Evolutionary conservation across 2,797 vertebrate species (phyloP), one percentile per base, ranked within the genome.

Genomic region (Chaunax sp.): DNA sequence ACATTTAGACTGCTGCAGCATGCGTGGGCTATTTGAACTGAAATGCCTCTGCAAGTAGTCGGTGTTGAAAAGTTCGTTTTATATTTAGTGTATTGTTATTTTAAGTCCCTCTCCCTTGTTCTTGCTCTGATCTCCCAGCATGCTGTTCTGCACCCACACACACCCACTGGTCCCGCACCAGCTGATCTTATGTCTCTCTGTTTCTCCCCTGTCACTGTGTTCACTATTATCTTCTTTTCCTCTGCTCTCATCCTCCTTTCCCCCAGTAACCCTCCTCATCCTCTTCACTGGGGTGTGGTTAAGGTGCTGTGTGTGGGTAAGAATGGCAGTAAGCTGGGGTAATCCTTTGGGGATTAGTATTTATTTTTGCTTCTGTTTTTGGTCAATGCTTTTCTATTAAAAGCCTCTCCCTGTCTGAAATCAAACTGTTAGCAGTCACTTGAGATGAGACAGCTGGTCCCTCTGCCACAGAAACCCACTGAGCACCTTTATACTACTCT

Each of bases 311-410:
- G 79, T 87, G 86, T 80, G 83, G 74, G 79, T 90, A 88, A 91
- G 87, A 88, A 81, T 84, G 86, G 77, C 87, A 72, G 78, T 90
- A 93, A 92, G 38, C 69, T 44, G 40, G 30, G 69, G 54, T 92
- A 92, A 93, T 90, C 89, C 87, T 26, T 0, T 0, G 46, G n/a
- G 86, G 89, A 90, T 93, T 91, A 92, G 75, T 78, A 77, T 69
- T 86, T 84, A 80, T 77, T 88, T 85, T 78, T 83, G 81, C 69
- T 81, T 82, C 85, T 84, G 61, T 84, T 88, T 87, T 79, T 77
- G 83, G 72, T 65, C 71, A 53, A 58, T 71, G 80, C 70, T 64
- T 76, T 81, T 82, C 87, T 90, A 87, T 87, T 91, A 81, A 64
- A 65, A 85, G 85, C 83, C 49, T 80, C 67, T 59, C 22, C 19